Evolutionary conservation across 2,113 vertebrate genomes (phyloP).

Genomic region (Pithys albifrons): DNA sequence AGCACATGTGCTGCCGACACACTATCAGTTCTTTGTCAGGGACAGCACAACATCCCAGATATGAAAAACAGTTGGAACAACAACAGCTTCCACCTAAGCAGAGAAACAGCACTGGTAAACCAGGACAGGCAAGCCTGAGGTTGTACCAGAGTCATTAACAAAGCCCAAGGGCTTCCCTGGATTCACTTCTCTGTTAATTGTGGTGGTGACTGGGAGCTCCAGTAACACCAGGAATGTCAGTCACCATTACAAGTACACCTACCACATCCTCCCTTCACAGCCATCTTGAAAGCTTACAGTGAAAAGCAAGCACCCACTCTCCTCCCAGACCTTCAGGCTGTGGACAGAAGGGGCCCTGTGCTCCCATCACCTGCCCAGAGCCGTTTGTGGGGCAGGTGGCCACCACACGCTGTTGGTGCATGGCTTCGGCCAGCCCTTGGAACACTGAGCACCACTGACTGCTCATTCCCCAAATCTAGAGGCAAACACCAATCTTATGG

Average conservation of each 20-base stretch:
- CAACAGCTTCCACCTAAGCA: not conserved
- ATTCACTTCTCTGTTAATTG: not conserved
- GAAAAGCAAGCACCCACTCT: not conserved
- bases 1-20: not conserved
- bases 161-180: not conserved
- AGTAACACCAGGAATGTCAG: fast-evolving
- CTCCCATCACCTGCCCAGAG: not conserved
- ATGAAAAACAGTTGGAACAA: not conserved
- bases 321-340: not conserved
- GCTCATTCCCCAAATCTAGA: not conserved
- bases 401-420: fast-evolving
- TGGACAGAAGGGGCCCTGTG: not conserved
- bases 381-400: fast-evolving
- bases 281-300: too few species aligned
- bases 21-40: not conserved
- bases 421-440: not conserved
- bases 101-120: not conserved
- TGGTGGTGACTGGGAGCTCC: fast-evolving
- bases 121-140: too few species aligned
- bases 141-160: not conserved
- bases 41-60: not conserved
- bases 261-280: not conserved
- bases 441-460: fast-evolving
- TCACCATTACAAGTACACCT: not conserved
- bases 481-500: slow-evolving; percentile 32